These are phyloP conservation scores for Pseudoatta argentina DNA, from an alignment of 1,140 invertebrate genomes.

Conservation along the genomic window DNA sequence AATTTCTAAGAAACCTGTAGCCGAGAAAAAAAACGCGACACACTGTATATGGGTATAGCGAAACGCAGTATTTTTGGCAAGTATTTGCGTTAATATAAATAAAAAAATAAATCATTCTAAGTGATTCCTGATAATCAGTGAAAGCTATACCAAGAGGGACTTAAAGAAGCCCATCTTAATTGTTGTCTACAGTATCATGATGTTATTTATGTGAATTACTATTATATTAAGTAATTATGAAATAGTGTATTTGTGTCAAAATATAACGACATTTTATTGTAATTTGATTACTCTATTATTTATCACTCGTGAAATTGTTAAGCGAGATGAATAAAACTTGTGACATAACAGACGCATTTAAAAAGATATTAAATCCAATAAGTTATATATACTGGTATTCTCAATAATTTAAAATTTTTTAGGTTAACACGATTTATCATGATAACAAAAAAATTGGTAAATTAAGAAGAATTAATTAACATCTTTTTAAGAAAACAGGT, in stretches of 20 bases:
- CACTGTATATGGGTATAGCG: constrained; percentile 6
- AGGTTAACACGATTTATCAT: too few species aligned
- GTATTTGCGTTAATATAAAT: constrained; percentile 47
- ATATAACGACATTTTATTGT: constrained; percentile 49
- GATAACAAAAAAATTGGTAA: too few species aligned
- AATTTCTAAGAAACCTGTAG: constrained; percentile 11
- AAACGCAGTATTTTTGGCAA: constrained; percentile 53
- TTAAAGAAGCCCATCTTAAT: constrained; percentile 48
- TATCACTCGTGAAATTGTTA: neutral
- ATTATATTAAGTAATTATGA: constrained; percentile 45
- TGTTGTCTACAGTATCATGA: constrained; percentile 44
- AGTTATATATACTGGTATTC: too few species aligned
- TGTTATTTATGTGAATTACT: constrained; percentile 43
- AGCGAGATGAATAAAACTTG: constrained; percentile 9
- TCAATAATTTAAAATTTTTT: too few species aligned
- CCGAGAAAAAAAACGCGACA: constrained; percentile 5
- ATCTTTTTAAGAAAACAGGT: too few species aligned
- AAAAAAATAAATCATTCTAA: constrained; percentile 5
- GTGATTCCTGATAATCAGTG: constrained; percentile 50
- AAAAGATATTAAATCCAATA: too few species aligned
- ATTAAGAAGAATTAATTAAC: too few species aligned
- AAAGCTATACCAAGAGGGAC: constrained; percentile 40
- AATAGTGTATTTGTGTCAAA: constrained; percentile 39
- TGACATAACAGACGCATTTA: neutral
- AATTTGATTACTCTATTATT: constrained; percentile 52